Percentiles rank a stretch among this genome's conserved stretches.
Evolutionary conservation across 2,888 invertebrate genomes (phyloP).

Genomic region (Campaea margaritaria): DNA sequence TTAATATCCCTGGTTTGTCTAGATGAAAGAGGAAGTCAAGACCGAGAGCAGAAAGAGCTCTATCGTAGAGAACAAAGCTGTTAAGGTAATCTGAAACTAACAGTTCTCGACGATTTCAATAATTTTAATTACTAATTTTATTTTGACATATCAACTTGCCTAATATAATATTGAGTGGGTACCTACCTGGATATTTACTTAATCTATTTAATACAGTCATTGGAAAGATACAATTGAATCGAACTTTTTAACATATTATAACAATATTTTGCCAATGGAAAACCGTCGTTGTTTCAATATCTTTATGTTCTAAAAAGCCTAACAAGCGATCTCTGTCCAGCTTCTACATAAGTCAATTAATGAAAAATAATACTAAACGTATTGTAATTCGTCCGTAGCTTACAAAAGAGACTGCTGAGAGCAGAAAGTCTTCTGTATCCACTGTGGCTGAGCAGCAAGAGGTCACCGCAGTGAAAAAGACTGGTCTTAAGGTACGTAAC

Average conservation of each 20-base stretch:
- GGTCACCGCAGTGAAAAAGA: slow-evolving; percentile 68
- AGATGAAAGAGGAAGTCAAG: slow-evolving; percentile 34
- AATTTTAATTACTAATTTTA: background rate
- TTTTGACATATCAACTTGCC: too few species aligned
- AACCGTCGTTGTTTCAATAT: too few species aligned
- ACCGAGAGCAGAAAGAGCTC: slow-evolving; percentile 71
- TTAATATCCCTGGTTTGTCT: slow-evolving; percentile 1
- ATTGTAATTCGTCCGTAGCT: slow-evolving; percentile 52
- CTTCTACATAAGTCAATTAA: background rate
- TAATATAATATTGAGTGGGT: too few species aligned
- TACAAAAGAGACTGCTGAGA: slow-evolving; percentile 79
- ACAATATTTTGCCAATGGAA: too few species aligned
- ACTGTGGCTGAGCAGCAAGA: slow-evolving; percentile 74
- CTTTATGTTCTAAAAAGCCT: too few species aligned
- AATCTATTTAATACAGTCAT: too few species aligned
- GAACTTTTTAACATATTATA: too few species aligned
- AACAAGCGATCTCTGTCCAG: too few species aligned
- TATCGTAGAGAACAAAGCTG: slow-evolving; percentile 70
- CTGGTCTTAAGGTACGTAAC: slow-evolving; percentile 69
- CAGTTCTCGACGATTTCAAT: background rate
- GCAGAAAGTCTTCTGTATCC: slow-evolving; percentile 79
- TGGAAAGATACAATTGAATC: too few species aligned
- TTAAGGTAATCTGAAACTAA: slow-evolving; percentile 65
- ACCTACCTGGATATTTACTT: too few species aligned
- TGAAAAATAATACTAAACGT: background rate